A percentile compares a stretch with the other conserved stretches of the same genome.
phyloP scores from a whole-genome alignment of 2,113 vertebrate species.

The Dasyurus viverrinus region DNA sequence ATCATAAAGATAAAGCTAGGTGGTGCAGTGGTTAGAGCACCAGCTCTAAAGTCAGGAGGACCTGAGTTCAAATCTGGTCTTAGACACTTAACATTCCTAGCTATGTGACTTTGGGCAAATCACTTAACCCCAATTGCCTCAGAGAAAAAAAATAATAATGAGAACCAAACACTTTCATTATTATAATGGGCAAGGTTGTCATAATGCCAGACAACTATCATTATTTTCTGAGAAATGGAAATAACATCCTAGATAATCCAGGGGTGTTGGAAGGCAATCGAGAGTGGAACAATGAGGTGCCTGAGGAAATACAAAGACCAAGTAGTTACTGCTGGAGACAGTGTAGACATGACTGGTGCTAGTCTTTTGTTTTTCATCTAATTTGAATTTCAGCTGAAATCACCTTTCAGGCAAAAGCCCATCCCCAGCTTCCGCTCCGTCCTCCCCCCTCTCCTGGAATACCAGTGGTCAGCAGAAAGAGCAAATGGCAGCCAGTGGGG shows the following conservation, averaged over 20 bases:
- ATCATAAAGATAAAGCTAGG: too few relatives aligned
- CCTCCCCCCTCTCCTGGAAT: neutral
- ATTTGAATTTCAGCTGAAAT: neutral
- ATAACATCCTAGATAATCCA: neutral
- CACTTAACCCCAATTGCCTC: neutral
- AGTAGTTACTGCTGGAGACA: neutral
- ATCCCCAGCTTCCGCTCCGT: neutral
- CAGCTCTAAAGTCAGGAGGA: too few relatives aligned
- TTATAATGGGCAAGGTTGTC: neutral
- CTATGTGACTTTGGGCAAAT: too few relatives aligned
- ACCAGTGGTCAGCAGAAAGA: neutral
- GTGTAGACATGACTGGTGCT: neutral
- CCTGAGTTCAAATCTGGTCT: too few relatives aligned
- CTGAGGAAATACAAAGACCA: neutral
- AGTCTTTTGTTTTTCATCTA: neutral
- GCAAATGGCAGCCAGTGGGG: neutral
- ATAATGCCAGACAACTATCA: neutral
- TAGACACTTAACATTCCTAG: too few relatives aligned
- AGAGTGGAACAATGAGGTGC: neutral
- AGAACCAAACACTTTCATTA: neutral
- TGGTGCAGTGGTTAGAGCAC: too few relatives aligned
- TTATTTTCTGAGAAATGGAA: neutral
- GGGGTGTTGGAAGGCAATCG: neutral
- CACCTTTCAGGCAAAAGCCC: neutral
- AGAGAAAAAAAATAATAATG: neutral